These are phyloP conservation scores for Cygnus atratus DNA, from an alignment of 2,113 vertebrate genomes.

Conservation along the genomic window DNA sequence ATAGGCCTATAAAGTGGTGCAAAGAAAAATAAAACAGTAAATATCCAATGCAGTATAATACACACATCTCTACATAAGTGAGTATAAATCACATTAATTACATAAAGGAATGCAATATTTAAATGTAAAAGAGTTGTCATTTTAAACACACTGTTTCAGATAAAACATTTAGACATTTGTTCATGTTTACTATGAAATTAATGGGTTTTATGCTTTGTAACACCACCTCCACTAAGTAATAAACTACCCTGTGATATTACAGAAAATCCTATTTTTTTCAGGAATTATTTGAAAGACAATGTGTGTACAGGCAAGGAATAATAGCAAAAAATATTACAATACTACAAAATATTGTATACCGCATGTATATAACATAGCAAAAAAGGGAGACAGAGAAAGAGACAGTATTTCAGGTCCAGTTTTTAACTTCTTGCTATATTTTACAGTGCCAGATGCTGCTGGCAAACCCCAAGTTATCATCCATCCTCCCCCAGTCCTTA, in stretches of 20 bases:
- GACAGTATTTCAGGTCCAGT: background rate
- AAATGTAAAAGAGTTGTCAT: background rate
- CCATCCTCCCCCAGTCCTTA: background rate
- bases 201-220: background rate
- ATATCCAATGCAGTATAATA: background rate
- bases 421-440: background rate
- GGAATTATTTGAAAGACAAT: background rate
- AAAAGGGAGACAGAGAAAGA: background rate
- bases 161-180: background rate
- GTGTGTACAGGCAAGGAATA: background rate
- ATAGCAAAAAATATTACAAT: background rate
- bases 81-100: background rate
- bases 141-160: background rate
- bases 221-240: background rate
- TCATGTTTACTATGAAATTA: background rate
- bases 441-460: background rate
- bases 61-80: background rate
- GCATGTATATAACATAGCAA: background rate
- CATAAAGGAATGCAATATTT: background rate
- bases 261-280: background rate
- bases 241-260: background rate
- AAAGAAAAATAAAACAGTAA: background rate
- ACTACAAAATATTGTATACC: too few relatives aligned
- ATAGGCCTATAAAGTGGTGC: fast-evolving
- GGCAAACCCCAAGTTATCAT: background rate